Conservation (phyloP, 2,888 invertebrate species). For the Caenorhabditis imperialis region DNA sequence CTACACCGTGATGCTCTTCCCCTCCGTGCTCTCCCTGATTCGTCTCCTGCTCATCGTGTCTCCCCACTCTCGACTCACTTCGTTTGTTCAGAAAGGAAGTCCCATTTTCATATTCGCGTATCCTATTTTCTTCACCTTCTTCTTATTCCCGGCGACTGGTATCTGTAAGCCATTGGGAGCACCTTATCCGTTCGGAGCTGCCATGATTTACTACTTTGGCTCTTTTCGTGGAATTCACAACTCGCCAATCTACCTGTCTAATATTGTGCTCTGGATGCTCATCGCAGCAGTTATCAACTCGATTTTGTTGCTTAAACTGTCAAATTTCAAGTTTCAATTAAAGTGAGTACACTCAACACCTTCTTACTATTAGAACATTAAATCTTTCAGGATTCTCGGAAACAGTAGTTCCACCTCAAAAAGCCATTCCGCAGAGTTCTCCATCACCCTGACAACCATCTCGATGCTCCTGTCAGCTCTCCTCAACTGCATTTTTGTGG, state of each 20-base stretch:
- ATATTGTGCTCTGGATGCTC: slow-evolving; percentile 13
- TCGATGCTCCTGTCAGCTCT: slow-evolving; percentile 20
- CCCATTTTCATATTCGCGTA: slow-evolving; percentile 1
- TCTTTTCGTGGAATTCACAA: slow-evolving; percentile 8
- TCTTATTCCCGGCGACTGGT: slow-evolving; percentile 9
- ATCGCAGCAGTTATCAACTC: not conserved
- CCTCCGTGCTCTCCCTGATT: slow-evolving; percentile 15
- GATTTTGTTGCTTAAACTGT: slow-evolving; percentile 4
- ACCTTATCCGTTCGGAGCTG: slow-evolving; percentile 11
- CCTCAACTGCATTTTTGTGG: slow-evolving; percentile 21
- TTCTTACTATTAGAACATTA: too few relatives aligned
- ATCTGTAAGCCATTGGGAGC: slow-evolving; percentile 10
- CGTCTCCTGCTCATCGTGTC: slow-evolving; percentile 10
- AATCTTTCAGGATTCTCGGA: too few relatives aligned
- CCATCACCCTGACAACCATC: slow-evolving; percentile 7
- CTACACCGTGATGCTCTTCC: slow-evolving; percentile 18
- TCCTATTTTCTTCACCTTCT: slow-evolving; percentile 19
- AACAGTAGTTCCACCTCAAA: too few relatives aligned
- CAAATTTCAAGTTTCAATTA: slow-evolving; percentile 1
- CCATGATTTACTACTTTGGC: slow-evolving; percentile 14
- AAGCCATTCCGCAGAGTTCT: slow-evolving; percentile 8
- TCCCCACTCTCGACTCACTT: slow-evolving; percentile 1
- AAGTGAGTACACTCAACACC: not conserved
- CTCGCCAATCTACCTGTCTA: slow-evolving; percentile 6
- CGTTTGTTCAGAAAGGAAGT: not conserved